These are phyloP conservation scores for Hermaeophaga mercurialis DNA, from an alignment of 2,888 invertebrate species.

Conservation along the genomic window DNA sequence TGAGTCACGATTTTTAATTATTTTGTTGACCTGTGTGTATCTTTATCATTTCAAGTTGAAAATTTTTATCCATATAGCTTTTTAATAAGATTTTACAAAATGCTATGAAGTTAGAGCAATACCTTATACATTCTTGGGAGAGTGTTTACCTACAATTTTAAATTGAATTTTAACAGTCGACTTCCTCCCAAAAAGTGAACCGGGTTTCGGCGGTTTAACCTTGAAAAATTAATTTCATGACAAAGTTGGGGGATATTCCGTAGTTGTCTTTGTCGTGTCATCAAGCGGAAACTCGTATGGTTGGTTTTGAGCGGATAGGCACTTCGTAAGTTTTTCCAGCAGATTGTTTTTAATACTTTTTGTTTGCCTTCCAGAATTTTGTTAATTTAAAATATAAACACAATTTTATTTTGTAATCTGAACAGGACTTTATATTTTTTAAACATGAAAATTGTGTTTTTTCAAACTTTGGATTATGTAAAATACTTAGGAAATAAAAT, in stretches of 20 bases:
- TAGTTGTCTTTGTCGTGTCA: conserved; percentile 27
- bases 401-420: neutral
- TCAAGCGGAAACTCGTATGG: conserved; percentile 23
- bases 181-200: conserved; percentile 22
- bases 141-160: conserved; percentile 34
- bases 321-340: conserved; percentile 6
- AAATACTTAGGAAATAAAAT: too few species aligned
- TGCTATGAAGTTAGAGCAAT: conserved; percentile 32
- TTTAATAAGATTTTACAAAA: conserved; percentile 35
- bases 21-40: too few species aligned
- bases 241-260: conserved; percentile 17
- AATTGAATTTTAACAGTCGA: conserved; percentile 36
- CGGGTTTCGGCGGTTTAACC: conserved; percentile 19
- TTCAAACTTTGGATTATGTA: too few species aligned
- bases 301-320: conserved; percentile 12
- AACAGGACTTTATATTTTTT: too few species aligned
- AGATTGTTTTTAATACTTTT: conserved; percentile 19
- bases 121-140: conserved; percentile 28
- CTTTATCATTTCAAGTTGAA: conserved; percentile 12
- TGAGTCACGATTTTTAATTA: neutral
- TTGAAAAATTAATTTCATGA: conserved; percentile 28
- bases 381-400: conserved; percentile 11
- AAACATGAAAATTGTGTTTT: too few species aligned
- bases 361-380: conserved; percentile 6
- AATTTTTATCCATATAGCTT: conserved; percentile 28